phyloP scores from a whole-genome alignment of 2,888 invertebrate genomes.

The Lottia gigantea region DNA sequence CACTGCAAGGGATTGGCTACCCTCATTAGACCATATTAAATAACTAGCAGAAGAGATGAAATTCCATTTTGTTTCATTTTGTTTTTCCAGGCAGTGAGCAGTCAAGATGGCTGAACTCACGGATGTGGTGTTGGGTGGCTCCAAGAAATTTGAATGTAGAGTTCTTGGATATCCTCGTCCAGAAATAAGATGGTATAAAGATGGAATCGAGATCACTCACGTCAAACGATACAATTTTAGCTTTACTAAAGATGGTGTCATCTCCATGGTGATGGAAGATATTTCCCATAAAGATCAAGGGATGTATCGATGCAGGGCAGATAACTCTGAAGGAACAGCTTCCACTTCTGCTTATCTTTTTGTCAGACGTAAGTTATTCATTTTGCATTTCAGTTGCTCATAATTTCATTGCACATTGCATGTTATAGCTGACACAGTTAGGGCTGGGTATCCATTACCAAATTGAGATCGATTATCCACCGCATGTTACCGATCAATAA shows the following conservation, averaged over 20 bases:
- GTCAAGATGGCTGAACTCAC: conserved; percentile 45
- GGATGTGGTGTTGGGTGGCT: conserved; percentile 52
- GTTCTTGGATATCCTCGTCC: conserved; percentile 66
- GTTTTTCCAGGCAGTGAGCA: conserved; percentile 10
- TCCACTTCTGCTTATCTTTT: conserved; percentile 64
- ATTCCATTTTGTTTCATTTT: background rate
- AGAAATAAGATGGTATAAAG: conserved; percentile 66
- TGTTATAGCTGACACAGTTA: no score
- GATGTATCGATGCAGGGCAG: conserved; percentile 63
- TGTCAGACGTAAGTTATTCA: conserved; percentile 59
- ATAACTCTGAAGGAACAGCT: conserved; percentile 66
- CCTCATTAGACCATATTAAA: no score
- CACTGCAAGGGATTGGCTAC: no score
- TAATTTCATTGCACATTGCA: no score
- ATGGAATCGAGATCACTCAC: conserved; percentile 62
- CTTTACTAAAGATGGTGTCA: conserved; percentile 52
- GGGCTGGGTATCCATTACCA: no score
- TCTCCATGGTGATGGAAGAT: conserved; percentile 60
- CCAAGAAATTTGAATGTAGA: conserved; percentile 64
- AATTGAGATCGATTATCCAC: no score
- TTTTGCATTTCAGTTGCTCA: no score
- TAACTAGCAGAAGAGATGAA: no score
- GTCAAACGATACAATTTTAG: conserved; percentile 57
- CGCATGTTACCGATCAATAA: no score
- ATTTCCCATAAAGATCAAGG: conserved; percentile 62